Evolutionary conservation across 1,140 invertebrate species (phyloP), one percentile per base, ranked within the genome.

Genomic region (Gyrodactylus salaris): DNA sequence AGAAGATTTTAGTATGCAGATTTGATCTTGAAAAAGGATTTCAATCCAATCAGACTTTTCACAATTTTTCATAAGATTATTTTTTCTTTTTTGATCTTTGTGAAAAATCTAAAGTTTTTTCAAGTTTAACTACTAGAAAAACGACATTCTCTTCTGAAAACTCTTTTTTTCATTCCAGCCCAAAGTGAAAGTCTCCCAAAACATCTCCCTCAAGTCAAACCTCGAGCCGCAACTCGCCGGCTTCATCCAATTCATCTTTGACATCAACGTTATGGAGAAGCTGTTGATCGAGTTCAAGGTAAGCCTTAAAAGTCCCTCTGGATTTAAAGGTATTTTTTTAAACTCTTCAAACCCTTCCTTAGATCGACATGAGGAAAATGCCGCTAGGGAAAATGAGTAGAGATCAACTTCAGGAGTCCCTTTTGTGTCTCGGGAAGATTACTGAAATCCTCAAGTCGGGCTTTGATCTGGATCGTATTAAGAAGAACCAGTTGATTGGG

Each of bases 351-450:
- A n/a, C n/a, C n/a, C n/a, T 16, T 54, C 7, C 7, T 84, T 90
- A 96, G 81, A 84, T 96, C 76, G 92, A 97, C 82, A 84, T 89
- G 76, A 89, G 93, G 72, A 95, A 96, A 82, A 94, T 97, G 91
- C 93, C 93, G 0, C 81, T 97, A 0, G 93, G 92, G 69, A 97
- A 97, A 83, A 79, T 98, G 0, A 94, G 91, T 19, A 86, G 87
- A 77, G 86, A 86, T 75, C 91, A 97, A 82, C 87, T 98, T 54
- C 7, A 34, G 85, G 88, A 77, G 83, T 85, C 70, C 92, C 91
- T 0, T 97, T 88, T 78, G 80, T 79, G 34, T 86, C 93, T 22
- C 79, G 97, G 0, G 86, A 84, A 0, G 87, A 93, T 77, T 79
- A 93, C n/a, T 85, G 87, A 76, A 79, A 85, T 27, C 77, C 87